Evolutionary conservation across 2,888 invertebrate genomes (phyloP), one percentile per base, ranked within the genome.

Genomic region (Lamproptera curius): DNA sequence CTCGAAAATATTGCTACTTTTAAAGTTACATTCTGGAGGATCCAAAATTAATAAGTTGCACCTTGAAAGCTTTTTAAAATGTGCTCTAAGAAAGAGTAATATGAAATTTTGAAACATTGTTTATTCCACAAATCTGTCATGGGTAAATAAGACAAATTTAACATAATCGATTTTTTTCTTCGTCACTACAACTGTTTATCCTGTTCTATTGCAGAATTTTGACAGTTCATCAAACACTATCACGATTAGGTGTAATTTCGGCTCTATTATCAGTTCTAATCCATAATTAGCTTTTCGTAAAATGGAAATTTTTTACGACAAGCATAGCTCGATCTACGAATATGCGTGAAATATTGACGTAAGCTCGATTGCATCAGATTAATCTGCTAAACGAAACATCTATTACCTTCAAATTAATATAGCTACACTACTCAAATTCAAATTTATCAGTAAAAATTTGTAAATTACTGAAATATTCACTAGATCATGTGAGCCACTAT

Each of bases 391-490:
- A 77, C 71, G 64, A 86, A 84, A 79, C 87, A 87, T 42, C 75
- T 76, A 36, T 81, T 87, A 54, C 87, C 87, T 53, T 86, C 87
- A 87, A 71, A 86, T 83, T 69, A 80, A 67, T 61, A 87, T 85
- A 61, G 68, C 80, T 33, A 87, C 87, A 42, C 65, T 76, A 53
- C 87, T 41, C 87, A 87, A 92, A 92, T 95, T 69, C 95, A 76
- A 95, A 94, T 73, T 93, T 91, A 65, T 90, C 90, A 20, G 89
- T 95, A 50, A 93, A 93, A 71, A 91, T 92, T 50, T 90, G 92
- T 13, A 90, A 92, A 50, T 93, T 93, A 65, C 95, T 95, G 0
- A 92, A 93, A 3, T 95, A 94, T 71, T 93, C 94, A 16, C 92
- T 94, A 16, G 89, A 94, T 49, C 82, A 95, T 35, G 92, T n/a